Evolutionary conservation across 2,888 invertebrate genomes (phyloP), one percentile per base, ranked within the genome.

Genomic region (Eilema caniola): DNA sequence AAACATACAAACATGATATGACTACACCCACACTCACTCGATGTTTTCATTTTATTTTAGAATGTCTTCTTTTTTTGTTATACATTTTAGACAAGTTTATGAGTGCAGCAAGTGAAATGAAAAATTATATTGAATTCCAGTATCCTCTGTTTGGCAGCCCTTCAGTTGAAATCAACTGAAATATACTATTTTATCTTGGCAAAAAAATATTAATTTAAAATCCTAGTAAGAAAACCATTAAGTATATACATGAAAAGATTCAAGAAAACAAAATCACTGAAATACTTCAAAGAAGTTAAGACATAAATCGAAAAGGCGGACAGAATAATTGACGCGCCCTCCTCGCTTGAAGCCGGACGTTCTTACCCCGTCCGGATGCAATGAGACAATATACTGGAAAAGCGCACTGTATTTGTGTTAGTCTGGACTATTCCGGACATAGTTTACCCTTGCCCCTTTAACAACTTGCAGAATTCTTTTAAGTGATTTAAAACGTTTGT

Each of bases 341-440:
- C 66, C 77, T 65, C 62, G 59, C 70, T 77, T 79, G 74, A 64
- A 60, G 72, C 76, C 75, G 71, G 78, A 67, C 72, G 37, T 73
- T 74, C 76, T 72, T 80, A 66, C 72, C 70, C 73, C 72, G 71
- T 77, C 83, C 81, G 83, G 81, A 77, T 70, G 70, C 79, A 77
- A 75, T 77, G 81, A 79, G 79, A 83, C 81, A 81, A 72, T 83
- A 77, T 66, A 79, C 83, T 72, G 77, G 69, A 78, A 76, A 82
- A 83, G 78, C 74, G 78, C 69, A 81, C 74, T 73, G 76, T 72
- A 82, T 81, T 78, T 82, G 71, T 80, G 66, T 81, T 82, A 76
- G 73, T 62, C 68, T 72, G 72, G 72, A 78, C 67, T n/a, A 72
- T 67, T 53, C 73, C 82, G 74, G 74, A 80, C 69, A 74, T 73